phyloP scores from a whole-genome alignment of 2,888 invertebrate species.

The Capitulum mitella region DNA sequence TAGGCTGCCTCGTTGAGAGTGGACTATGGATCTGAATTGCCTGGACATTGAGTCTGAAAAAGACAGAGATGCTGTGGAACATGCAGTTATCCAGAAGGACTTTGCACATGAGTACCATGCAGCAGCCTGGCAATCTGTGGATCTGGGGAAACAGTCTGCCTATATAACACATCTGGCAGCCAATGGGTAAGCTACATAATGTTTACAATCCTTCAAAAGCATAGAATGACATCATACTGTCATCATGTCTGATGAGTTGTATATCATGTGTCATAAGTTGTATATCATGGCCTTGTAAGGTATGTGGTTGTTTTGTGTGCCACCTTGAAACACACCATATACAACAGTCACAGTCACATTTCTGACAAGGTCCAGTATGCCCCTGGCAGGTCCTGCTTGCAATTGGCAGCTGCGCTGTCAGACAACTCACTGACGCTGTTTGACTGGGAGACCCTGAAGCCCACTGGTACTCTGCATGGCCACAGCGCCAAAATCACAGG shows the following conservation, averaged over 20 bases:
- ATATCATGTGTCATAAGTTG: too few relatives aligned
- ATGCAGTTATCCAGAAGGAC: neutral
- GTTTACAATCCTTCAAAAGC: too few relatives aligned
- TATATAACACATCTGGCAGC: neutral
- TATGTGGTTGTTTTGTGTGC: neutral
- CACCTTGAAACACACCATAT: neutral
- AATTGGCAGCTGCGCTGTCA: constrained; percentile 34
- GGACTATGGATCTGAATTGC: neutral
- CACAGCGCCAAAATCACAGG: constrained; percentile 35
- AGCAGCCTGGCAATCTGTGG: neutral
- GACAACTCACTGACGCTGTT: constrained; percentile 32
- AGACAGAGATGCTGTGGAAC: neutral
- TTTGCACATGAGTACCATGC: neutral
- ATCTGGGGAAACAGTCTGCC: neutral
- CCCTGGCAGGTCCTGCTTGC: constrained; percentile 4
- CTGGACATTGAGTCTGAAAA: neutral
- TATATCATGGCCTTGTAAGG: neutral
- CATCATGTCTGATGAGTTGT: neutral
- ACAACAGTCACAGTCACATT: neutral
- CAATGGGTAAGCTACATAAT: neutral
- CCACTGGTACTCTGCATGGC: constrained; percentile 26
- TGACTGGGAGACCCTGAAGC: constrained; percentile 32
- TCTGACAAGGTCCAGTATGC: neutral
- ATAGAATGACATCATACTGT: neutral
- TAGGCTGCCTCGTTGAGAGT: neutral